phyloP scores from a whole-genome alignment of 2,888 invertebrate genomes.

The Ochropacha duplaris region DNA sequence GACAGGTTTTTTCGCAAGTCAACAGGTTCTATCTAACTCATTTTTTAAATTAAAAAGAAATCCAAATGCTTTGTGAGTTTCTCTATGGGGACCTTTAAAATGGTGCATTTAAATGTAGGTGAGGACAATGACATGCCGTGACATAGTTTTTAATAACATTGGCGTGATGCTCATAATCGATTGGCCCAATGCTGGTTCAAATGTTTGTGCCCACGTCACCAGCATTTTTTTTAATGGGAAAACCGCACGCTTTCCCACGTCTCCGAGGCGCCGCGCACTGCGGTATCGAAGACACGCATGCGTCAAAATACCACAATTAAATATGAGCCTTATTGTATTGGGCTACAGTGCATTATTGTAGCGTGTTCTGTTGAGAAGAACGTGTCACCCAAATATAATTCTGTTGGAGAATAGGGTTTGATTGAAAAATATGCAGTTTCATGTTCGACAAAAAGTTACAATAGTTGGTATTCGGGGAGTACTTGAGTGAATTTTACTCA shows the following conservation, averaged over 20 bases:
- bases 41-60: neutral
- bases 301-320: constrained; percentile 45
- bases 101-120: neutral
- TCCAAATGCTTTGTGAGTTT: neutral
- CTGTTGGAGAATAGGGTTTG: constrained; percentile 38
- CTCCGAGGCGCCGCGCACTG: constrained; percentile 80
- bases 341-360: constrained; percentile 31
- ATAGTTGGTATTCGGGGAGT: constrained; percentile 5
- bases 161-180: constrained; percentile 3
- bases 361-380: constrained; percentile 18
- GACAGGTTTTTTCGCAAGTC: too few relatives aligned
- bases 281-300: constrained; percentile 76
- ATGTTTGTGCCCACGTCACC: constrained; percentile 45
- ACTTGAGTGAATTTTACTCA: neutral
- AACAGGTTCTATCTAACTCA: neutral
- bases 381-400: constrained; percentile 44
- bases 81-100: neutral
- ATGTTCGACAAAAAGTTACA: constrained; percentile 17
- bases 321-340: constrained; percentile 36
- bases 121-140: neutral
- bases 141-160: constrained; percentile 1
- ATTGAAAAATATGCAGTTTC: constrained; percentile 53
- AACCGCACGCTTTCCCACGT: constrained; percentile 69
- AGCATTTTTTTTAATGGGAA: constrained; percentile 61
- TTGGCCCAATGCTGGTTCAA: constrained; percentile 46